These are phyloP conservation scores for Pygoscelis adeliae DNA, from an alignment of 2,113 vertebrate genomes.

Conservation along the genomic window DNA sequence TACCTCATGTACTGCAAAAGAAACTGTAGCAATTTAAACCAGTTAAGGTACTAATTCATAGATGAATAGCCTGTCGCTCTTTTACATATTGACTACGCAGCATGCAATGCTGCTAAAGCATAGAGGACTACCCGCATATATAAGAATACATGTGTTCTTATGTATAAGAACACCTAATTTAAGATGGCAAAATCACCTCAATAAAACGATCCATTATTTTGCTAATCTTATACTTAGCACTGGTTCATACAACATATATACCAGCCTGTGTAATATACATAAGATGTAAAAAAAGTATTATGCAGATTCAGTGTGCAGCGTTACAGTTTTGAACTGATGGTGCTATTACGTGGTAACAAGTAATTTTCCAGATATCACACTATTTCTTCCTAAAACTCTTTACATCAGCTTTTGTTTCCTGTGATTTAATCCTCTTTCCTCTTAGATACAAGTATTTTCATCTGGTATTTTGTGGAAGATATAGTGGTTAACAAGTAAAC, in stretches of 20 bases:
- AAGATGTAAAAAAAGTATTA: neutral
- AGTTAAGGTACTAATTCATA: neutral
- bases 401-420: neutral
- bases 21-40: neutral
- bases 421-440: neutral
- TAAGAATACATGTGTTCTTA: neutral
- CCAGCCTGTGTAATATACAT: neutral
- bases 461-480: neutral
- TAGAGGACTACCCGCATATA: neutral
- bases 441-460: neutral
- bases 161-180: neutral
- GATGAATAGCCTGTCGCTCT: neutral
- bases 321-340: neutral
- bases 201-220: neutral
- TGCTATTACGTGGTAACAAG: neutral
- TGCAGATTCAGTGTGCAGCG: rapidly evolving
- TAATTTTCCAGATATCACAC: neutral
- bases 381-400: neutral
- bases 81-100: neutral
- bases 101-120: neutral
- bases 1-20: neutral
- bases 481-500: neutral
- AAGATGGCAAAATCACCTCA: neutral
- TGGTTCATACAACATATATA: neutral
- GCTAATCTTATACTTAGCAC: neutral